A percentile compares a stretch with the other conserved stretches of the same genome.
These are phyloP conservation scores for Sialis lutaria DNA, from an alignment of 2,888 invertebrate genomes.

Conservation along the genomic window DNA sequence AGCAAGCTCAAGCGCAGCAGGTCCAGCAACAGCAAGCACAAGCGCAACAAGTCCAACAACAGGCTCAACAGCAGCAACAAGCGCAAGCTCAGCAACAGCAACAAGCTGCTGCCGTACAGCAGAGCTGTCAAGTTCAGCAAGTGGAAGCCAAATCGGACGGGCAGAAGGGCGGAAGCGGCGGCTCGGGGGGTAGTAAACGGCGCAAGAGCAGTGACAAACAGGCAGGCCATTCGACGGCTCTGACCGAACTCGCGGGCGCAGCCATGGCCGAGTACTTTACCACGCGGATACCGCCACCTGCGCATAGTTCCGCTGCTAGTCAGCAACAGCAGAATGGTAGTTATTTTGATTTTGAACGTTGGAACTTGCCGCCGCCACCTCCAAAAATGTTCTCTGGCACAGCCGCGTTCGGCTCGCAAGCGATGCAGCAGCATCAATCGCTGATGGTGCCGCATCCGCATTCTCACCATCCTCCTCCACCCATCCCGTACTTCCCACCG, in stretches of 20 bases:
- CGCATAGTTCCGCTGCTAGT: conserved; percentile 26
- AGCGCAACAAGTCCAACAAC: conserved; percentile 14
- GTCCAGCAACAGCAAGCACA: conserved; percentile 3
- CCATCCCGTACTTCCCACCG: conserved; percentile 58
- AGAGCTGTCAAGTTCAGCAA: conserved; percentile 12
- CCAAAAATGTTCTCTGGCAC: conserved; percentile 49
- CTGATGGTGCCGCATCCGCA: conserved; percentile 39
- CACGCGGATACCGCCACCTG: conserved; percentile 48
- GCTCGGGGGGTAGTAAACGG: conserved; percentile 17
- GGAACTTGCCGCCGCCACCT: conserved; percentile 55
- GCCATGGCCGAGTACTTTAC: conserved; percentile 29
- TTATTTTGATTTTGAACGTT: conserved; percentile 66
- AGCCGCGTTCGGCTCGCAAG: conserved; percentile 38
- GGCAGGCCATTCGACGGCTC: conserved; percentile 23
- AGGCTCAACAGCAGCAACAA: conserved; percentile 20
- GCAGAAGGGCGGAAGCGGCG: conserved; percentile 22
- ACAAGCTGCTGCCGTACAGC: conserved; percentile 19
- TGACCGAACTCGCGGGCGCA: conserved; percentile 35
- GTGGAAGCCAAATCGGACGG: conserved; percentile 15
- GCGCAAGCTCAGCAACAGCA: conserved; percentile 12
- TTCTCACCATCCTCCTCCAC: conserved; percentile 39
- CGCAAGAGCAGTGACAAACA: conserved; percentile 45
- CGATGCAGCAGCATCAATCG: conserved; percentile 41
- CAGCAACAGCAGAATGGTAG: conserved; percentile 36
- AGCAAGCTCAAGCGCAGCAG: conserved; percentile 24